Percentiles rank a stretch among this genome's conserved stretches.
These are phyloP conservation scores for Leptopilina syphax DNA, from an alignment of 2,888 invertebrate genomes.

Conservation along the genomic window DNA sequence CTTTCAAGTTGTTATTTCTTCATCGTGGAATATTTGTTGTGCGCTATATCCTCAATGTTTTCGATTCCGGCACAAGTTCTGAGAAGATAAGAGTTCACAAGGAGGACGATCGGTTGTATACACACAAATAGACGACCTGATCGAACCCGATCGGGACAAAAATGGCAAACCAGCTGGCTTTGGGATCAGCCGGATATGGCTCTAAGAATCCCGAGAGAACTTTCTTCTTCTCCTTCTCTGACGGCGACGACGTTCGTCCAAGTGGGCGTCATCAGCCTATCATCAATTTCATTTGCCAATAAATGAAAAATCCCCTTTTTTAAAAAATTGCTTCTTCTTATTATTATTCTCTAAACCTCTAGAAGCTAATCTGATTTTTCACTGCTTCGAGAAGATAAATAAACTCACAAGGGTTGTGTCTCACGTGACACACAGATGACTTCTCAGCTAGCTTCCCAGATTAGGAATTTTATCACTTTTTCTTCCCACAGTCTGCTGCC, in stretches of 20 bases:
- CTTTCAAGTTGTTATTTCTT: background rate
- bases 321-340: background rate
- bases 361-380: background rate
- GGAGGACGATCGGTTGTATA: conserved; percentile 1
- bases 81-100: conserved; percentile 21
- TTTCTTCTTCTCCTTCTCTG: conserved; percentile 40
- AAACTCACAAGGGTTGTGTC: conserved; percentile 25
- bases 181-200: conserved; percentile 32
- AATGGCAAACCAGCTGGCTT: conserved; percentile 35
- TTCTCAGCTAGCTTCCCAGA: conserved; percentile 16
- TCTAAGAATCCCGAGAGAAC: conserved; percentile 23
- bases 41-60: conserved; percentile 4
- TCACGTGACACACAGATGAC: conserved; percentile 29
- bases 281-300: background rate
- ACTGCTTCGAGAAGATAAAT: background rate
- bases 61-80: conserved; percentile 19
- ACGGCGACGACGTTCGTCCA: conserved; percentile 7
- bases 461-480: conserved; percentile 1
- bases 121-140: background rate
- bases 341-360: too few relatives aligned
- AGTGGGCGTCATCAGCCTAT: conserved; percentile 27
- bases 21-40: background rate
- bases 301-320: background rate
- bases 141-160: conserved; percentile 25
- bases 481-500: background rate